A percentile compares a stretch with the other conserved stretches of the same genome.
These are phyloP conservation scores for Eubucco bourcierii DNA, from an alignment of 2,113 vertebrate genomes.

Conservation along the genomic window DNA sequence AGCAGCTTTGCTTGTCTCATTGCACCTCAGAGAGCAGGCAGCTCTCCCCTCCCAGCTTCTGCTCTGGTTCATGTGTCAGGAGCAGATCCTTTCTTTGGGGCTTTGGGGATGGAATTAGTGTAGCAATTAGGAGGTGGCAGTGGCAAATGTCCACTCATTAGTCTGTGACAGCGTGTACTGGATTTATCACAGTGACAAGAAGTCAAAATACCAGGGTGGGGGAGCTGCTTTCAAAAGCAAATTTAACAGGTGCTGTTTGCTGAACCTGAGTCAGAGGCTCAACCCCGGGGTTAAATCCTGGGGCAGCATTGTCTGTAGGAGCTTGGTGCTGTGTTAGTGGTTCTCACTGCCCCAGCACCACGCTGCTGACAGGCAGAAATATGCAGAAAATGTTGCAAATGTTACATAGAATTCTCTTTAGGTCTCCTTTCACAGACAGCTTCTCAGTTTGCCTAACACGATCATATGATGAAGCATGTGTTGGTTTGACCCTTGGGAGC, in stretches of 20 bases:
- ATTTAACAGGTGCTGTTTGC: slow-evolving; percentile 13
- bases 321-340: not conserved
- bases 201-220: slow-evolving; percentile 17
- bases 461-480: slow-evolving; percentile 2
- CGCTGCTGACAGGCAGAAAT: not conserved
- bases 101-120: slow-evolving; percentile 20
- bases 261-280: not conserved
- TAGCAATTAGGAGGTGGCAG: slow-evolving; percentile 15
- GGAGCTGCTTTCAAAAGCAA: slow-evolving; percentile 45
- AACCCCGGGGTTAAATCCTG: too few species aligned
- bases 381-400: not conserved
- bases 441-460: not conserved
- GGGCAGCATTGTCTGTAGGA: too few species aligned
- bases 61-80: not conserved
- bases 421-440: not conserved
- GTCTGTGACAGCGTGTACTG: not conserved
- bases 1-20: slow-evolving; percentile 9
- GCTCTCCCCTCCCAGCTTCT: not conserved
- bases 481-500: slow-evolving; percentile 27
- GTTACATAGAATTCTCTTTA: not conserved
- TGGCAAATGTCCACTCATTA: not conserved
- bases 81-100: not conserved
- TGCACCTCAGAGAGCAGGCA: slow-evolving; percentile 9
- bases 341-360: not conserved
- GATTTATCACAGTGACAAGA: slow-evolving; percentile 25